These are phyloP conservation scores for Pogona vitticeps DNA, from an alignment of 2,113 vertebrate genomes.

Conservation along the genomic window DNA sequence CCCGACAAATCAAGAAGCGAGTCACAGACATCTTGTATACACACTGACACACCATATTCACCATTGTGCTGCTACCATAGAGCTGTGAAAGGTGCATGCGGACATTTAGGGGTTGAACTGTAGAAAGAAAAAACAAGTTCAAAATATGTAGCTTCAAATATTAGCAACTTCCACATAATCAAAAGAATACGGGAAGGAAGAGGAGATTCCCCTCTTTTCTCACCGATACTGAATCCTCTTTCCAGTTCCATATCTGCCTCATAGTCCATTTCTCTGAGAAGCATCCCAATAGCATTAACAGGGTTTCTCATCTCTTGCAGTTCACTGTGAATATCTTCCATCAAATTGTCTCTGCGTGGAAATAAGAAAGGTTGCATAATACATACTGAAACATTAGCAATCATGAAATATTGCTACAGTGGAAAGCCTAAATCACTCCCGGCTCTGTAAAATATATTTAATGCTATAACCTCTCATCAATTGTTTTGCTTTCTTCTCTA, in stretches of 20 bases:
- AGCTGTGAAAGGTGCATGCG: slow-evolving; percentile 87
- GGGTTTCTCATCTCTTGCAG: slow-evolving; percentile 90
- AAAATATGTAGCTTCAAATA: neutral
- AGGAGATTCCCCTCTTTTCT: neutral
- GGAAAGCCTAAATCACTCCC: too few species aligned
- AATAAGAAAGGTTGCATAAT: neutral
- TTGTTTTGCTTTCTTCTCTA: neutral
- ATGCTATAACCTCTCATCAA: neutral
- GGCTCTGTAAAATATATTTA: too few species aligned
- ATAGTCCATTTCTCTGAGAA: slow-evolving; percentile 92
- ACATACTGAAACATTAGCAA: neutral
- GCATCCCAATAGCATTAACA: slow-evolving; percentile 79
- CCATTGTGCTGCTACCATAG: slow-evolving; percentile 80
- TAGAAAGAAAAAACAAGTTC: slow-evolving; percentile 7
- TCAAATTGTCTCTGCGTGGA: slow-evolving; percentile 78
- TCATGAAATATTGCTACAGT: neutral
- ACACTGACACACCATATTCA: slow-evolving; percentile 79
- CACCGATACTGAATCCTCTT: slow-evolving; percentile 67
- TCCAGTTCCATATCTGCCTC: slow-evolving; percentile 84
- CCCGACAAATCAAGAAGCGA: slow-evolving; percentile 87
- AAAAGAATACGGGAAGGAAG: fast-evolving
- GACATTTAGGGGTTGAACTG: slow-evolving; percentile 79
- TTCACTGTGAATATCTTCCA: slow-evolving; percentile 91
- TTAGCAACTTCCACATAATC: neutral
- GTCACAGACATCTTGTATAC: slow-evolving; percentile 83